Conservation (phyloP, 2,888 invertebrate species). For the Timema cristinae region DNA sequence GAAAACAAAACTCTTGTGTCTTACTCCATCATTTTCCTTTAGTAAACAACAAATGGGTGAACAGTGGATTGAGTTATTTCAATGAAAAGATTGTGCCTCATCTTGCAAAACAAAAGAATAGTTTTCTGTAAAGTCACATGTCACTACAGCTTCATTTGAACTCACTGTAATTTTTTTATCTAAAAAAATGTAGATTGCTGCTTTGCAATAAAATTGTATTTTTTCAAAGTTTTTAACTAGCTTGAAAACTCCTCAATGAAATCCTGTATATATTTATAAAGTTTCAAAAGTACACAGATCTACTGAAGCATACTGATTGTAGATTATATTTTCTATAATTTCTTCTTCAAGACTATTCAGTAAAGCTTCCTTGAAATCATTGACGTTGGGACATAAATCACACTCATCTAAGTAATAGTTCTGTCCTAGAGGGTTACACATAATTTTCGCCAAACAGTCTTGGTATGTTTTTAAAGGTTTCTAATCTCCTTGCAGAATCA, state of each 20-base stretch:
- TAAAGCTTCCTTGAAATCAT: constrained; percentile 1
- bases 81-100: constrained; percentile 10
- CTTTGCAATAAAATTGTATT: too few relatives aligned
- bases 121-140: constrained; percentile 13
- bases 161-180: neutral
- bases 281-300: constrained; percentile 4
- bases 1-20: constrained; percentile 6
- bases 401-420: neutral
- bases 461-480: neutral
- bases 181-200: neutral
- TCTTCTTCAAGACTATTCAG: constrained; percentile 4
- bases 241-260: neutral
- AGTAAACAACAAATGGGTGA: constrained; percentile 17
- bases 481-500: too few relatives aligned
- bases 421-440: constrained; percentile 4
- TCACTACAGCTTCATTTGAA: neutral
- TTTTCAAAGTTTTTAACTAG: neutral
- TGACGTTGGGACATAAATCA: neutral
- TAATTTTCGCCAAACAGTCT: constrained; percentile 1
- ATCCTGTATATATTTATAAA: neutral
- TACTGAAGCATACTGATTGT: constrained; percentile 8
- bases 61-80: constrained; percentile 9
- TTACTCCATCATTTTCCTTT: neutral
- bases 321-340: neutral
- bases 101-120: constrained; percentile 18